These are phyloP conservation scores for Athripsodes cinereus DNA, from an alignment of 2,888 invertebrate genomes.

Conservation along the genomic window DNA sequence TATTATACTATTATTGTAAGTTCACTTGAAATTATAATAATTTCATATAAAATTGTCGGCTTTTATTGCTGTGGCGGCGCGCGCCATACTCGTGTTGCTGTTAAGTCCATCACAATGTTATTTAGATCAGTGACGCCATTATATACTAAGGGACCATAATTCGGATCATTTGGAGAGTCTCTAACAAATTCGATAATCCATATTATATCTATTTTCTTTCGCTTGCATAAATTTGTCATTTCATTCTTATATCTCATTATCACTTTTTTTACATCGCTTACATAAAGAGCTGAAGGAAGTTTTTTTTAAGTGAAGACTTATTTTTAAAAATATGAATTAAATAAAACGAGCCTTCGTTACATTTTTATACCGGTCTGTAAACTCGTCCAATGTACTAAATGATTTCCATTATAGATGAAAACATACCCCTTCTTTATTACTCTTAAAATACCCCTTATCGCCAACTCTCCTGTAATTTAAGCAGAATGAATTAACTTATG, in stretches of 20 bases:
- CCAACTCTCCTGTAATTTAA: too few relatives aligned
- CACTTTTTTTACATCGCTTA: too few relatives aligned
- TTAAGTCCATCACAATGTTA: too few relatives aligned
- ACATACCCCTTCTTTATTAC: not conserved
- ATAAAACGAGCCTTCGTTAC: not conserved
- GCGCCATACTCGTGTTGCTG: not conserved
- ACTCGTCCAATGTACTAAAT: not conserved
- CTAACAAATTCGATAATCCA: too few relatives aligned
- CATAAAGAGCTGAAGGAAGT: too few relatives aligned
- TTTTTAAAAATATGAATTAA: not conserved
- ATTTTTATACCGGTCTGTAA: not conserved
- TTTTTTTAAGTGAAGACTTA: not conserved
- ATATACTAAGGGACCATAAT: too few relatives aligned
- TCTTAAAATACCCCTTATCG: not conserved
- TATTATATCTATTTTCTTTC: too few relatives aligned
- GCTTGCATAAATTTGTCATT: too few relatives aligned
- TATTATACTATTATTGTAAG: not conserved
- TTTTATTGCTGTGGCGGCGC: not conserved
- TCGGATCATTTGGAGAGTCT: too few relatives aligned
- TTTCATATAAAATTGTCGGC: not conserved
- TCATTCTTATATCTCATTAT: too few relatives aligned
- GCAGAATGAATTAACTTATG: too few relatives aligned
- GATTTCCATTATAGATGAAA: constrained; percentile 1
- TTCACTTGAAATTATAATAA: not conserved
- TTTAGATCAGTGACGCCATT: too few relatives aligned